Conservation (phyloP, 2,888 invertebrate species). For the Cerastis rubricosa region DNA sequence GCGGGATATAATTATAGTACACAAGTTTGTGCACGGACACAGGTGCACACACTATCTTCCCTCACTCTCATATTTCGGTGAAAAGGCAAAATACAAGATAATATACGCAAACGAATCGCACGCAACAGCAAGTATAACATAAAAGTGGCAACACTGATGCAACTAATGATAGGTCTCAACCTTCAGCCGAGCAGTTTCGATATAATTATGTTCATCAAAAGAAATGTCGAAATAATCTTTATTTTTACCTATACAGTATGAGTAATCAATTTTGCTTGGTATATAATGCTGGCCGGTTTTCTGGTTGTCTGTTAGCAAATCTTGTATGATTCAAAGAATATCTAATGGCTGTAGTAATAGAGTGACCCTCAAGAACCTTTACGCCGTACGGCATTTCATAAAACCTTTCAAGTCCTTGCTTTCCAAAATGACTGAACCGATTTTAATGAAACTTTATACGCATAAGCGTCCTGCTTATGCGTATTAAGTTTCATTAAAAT, state of each 20-base stretch:
- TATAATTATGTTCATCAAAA: constrained; percentile 12
- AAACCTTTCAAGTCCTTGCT: too few relatives aligned
- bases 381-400: too few relatives aligned
- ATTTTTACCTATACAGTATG: constrained; percentile 3
- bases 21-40: not conserved
- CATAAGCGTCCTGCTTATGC: too few relatives aligned
- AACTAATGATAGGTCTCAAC: constrained; percentile 36
- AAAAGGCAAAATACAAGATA: not conserved
- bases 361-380: too few relatives aligned
- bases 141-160: constrained; percentile 51
- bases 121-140: not conserved
- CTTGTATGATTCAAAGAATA: constrained; percentile 5
- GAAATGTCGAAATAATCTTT: constrained; percentile 36
- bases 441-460: too few relatives aligned
- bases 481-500: too few relatives aligned
- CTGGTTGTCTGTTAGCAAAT: constrained; percentile 2
- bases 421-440: too few relatives aligned
- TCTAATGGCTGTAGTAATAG: too few relatives aligned
- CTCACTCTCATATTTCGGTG: not conserved
- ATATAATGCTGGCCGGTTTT: constrained; percentile 11
- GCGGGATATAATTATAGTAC: too few relatives aligned
- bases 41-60: not conserved
- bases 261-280: constrained; percentile 9
- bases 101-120: not conserved
- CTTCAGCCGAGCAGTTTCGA: constrained; percentile 39